These are phyloP conservation scores for Agrotis exclamationis DNA, from an alignment of 2,888 invertebrate species.

Conservation along the genomic window DNA sequence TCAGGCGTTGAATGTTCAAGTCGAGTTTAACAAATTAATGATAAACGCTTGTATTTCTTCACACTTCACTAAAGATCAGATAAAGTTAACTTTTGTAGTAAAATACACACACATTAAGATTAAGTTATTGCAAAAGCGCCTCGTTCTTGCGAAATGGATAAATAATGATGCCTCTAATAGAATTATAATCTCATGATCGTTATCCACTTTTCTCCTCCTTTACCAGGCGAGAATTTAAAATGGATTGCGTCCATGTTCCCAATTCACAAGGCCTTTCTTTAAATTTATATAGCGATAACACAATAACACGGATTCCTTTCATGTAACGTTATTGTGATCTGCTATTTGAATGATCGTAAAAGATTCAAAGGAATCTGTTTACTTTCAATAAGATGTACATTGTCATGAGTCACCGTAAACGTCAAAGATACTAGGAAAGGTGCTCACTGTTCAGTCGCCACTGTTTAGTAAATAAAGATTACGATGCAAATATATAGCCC, in stretches of 20 bases:
- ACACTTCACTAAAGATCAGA: background rate
- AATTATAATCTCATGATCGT: conserved; percentile 37
- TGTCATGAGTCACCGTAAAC: conserved; percentile 64
- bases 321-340: conserved; percentile 62
- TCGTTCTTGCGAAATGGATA: conserved; percentile 30
- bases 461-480: conserved; percentile 60
- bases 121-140: conserved; percentile 7
- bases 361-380: conserved; percentile 71
- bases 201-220: conserved; percentile 34
- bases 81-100: background rate
- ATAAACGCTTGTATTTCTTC: conserved; percentile 18
- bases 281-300: conserved; percentile 56
- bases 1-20: conserved; percentile 27
- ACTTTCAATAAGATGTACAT: conserved; percentile 61
- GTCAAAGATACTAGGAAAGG: conserved; percentile 38
- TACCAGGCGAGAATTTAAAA: conserved; percentile 36
- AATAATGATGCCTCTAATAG: conserved; percentile 37
- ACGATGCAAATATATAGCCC: conserved; percentile 59
- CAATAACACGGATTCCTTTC: conserved; percentile 57
- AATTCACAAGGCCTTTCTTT: conserved; percentile 53
- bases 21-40: conserved; percentile 22
- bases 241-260: conserved; percentile 43
- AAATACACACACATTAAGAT: background rate
- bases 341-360: conserved; percentile 66
- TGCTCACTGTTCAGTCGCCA: conserved; percentile 38